Base-by-base conservation (phyloP, 2,888 invertebrate species). In the Synanthedon myopaeformis region DNA sequence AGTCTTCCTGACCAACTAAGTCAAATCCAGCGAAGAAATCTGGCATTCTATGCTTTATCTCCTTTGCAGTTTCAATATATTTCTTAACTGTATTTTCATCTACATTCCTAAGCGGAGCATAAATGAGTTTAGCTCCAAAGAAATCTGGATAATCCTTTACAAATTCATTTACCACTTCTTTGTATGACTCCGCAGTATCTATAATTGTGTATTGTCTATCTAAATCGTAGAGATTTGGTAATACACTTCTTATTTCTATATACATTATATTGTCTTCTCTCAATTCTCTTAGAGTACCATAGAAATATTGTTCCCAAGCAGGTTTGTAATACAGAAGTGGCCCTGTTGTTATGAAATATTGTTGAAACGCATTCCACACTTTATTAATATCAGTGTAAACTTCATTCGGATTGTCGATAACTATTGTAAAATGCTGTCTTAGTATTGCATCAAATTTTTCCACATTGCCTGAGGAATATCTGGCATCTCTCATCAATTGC, bases 1-100 rank as follows among this genome's bases (percentile, higher is more conserved):
- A 76, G 65, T 95, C 95, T 76, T 95, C 95, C 66, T 93, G 93
- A 0, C 94, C 94, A 0, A 95, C 94, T 56, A 96, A 84, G 82
- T 95, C 95, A 59, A 95, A 94, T 11, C 95, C 95, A 12, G 91
- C 92, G n/a, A 95, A 74, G 60, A 93, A 92, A 55, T 90, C 82
- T 0, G 94, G 93, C 64, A 90, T 88, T 48, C 69, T 67, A 0
- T 63, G 68, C 67, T 90, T 86, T n/a, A 91, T 71, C 59, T 68
- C 59, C 55, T 63, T 74, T 0, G 84, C 82, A n/a, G 61, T 80
- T 55, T 69, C 58, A 13, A 92, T 69, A 63, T 91, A 91, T 0
- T 74, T 64, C 1, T 77, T 69, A 0, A 92, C 68, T 0, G 81
- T 78, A 13, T 68, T 61, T 0, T 63, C 57, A 13, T 85, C 70